Conservation (phyloP, 1,140 invertebrate species). For the Panulirus ornatus region DNA sequence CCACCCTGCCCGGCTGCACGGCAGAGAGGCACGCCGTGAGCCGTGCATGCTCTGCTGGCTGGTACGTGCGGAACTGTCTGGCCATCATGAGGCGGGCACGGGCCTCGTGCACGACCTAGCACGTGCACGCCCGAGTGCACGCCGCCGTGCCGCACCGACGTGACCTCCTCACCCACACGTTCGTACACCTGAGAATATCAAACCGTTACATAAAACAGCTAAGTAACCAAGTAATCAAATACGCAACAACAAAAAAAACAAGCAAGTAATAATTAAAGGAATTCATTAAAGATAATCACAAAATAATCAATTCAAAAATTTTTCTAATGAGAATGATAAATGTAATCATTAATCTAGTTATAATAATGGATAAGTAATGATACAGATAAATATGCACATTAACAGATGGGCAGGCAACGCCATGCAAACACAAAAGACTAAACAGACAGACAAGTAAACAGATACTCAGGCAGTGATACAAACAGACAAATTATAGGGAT, state of each 20-base stretch:
- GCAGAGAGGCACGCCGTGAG: not conserved
- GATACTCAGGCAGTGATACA: not conserved
- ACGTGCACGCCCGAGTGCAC: conserved; percentile 51
- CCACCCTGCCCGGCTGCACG: conserved; percentile 37
- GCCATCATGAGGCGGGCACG: conserved; percentile 41
- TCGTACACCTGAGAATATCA: conserved; percentile 54
- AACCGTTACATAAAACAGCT: no score
- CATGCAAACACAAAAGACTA: not conserved
- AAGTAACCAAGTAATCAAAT: not conserved
- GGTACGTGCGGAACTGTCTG: conserved; percentile 49
- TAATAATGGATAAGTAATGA: no score
- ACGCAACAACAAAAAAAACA: not conserved
- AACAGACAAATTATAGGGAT: no score
- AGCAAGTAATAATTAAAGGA: not conserved
- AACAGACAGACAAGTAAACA: not conserved
- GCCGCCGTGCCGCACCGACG: not conserved
- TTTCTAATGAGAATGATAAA: no score
- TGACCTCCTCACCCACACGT: not conserved
- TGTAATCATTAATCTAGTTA: no score
- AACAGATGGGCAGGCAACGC: no score
- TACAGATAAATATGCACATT: no score
- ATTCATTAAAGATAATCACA: no score
- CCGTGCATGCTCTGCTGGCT: conserved; percentile 45
- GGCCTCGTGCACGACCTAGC: conserved; percentile 23
- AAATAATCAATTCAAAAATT: no score